These are phyloP conservation scores for Drosophila bifasciata DNA, from an alignment of 1,140 invertebrate genomes.

Conservation along the genomic window DNA sequence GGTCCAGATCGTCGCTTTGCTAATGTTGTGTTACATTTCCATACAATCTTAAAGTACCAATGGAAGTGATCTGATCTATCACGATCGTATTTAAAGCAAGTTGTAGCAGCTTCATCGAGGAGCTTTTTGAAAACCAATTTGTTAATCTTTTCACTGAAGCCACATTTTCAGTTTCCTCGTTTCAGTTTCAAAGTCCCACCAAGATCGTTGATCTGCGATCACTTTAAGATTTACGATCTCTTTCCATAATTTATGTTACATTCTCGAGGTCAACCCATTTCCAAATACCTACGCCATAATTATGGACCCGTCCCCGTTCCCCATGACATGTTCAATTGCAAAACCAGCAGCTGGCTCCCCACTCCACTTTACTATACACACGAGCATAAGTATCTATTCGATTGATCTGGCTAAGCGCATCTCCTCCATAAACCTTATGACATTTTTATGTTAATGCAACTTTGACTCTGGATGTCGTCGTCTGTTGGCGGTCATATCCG, in stretches of 20 bases:
- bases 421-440: slow-evolving; percentile 74
- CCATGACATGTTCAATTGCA: slow-evolving; percentile 56
- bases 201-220: slow-evolving; percentile 53
- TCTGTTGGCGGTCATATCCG: slow-evolving; percentile 24
- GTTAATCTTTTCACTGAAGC: too few relatives aligned
- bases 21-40: too few relatives aligned
- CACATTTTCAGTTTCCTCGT: slow-evolving; percentile 11
- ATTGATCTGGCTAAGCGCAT: slow-evolving; percentile 70
- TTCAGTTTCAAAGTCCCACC: slow-evolving; percentile 20
- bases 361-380: slow-evolving; percentile 9
- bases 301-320: not conserved
- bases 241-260: slow-evolving; percentile 63
- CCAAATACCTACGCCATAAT: slow-evolving; percentile 33
- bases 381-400: slow-evolving; percentile 47
- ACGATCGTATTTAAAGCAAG: too few relatives aligned
- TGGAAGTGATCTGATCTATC: too few relatives aligned
- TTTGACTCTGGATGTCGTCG: slow-evolving; percentile 28
- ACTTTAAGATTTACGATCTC: slow-evolving; percentile 59
- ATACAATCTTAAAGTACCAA: too few relatives aligned
- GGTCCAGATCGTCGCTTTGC: too few relatives aligned
- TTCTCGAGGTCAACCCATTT: slow-evolving; percentile 10
- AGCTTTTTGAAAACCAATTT: too few relatives aligned
- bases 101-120: too few relatives aligned
- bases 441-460: slow-evolving; percentile 83
- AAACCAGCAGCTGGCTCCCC: slow-evolving; percentile 56